Evolutionary conservation across 2,797 vertebrate genomes (phyloP).

Genomic region (Syngnathus acus): DNA sequence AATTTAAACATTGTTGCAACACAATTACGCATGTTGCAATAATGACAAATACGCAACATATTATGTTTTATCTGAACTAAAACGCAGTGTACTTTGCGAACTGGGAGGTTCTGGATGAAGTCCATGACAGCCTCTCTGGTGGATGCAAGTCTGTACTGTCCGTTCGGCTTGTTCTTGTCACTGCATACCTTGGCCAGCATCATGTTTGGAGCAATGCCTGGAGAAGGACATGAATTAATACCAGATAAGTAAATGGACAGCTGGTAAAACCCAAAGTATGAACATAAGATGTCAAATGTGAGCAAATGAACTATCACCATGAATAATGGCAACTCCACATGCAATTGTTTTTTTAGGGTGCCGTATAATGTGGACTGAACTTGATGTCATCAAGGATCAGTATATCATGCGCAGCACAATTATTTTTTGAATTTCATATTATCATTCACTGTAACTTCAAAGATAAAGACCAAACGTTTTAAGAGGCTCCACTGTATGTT

Average conservation of each 20-base stretch:
- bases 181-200: conserved; percentile 98
- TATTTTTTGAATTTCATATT: background rate
- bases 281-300: background rate
- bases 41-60: background rate
- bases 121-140: conserved; percentile 79
- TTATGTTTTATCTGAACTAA: conserved; percentile 18
- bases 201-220: conserved; percentile 94
- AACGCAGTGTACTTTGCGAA: conserved; percentile 82
- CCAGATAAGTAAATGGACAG: conserved; percentile 5
- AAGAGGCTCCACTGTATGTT: background rate
- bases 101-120: conserved; percentile 85
- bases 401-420: no score
- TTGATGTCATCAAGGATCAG: no score
- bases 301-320: background rate
- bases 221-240: conserved; percentile 26
- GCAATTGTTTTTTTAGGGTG: no score
- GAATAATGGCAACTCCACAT: no score
- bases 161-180: conserved; percentile 95
- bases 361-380: no score
- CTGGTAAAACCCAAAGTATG: conserved; percentile 16
- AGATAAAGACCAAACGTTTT: background rate
- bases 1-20: conserved; percentile 11
- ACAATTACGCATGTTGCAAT: conserved; percentile 3
- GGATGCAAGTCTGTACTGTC: conserved; percentile 81
- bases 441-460: background rate